These are phyloP conservation scores for Nematolebias whitei DNA, from an alignment of 2,113 vertebrate genomes.

Conservation along the genomic window DNA sequence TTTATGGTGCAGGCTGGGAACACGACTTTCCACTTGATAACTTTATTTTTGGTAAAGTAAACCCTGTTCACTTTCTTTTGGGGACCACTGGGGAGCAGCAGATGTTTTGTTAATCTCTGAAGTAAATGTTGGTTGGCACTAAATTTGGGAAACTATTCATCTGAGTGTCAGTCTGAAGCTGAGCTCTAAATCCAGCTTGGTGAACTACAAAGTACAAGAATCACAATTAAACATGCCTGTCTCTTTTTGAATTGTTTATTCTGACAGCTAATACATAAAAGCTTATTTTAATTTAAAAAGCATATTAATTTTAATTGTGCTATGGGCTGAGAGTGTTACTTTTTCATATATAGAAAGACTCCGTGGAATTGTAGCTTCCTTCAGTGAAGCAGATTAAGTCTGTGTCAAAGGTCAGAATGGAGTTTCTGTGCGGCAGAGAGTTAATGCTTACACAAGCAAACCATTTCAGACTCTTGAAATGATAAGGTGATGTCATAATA, in stretches of 20 bases:
- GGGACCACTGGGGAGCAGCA: constrained; percentile 56
- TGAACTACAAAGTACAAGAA: not conserved
- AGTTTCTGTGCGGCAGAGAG: no score
- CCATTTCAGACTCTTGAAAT: no score
- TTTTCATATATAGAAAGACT: not conserved
- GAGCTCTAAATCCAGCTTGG: constrained; percentile 10
- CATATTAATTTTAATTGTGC: not conserved
- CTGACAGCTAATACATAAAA: not conserved
- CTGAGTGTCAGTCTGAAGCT: not conserved
- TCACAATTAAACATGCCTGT: not conserved
- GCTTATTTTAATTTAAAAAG: not conserved
- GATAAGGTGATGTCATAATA: no score
- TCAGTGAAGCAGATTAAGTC: no score
- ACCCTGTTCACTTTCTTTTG: constrained; percentile 15
- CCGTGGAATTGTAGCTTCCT: no score
- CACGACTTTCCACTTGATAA: not conserved
- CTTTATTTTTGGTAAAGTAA: not conserved
- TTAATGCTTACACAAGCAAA: no score
- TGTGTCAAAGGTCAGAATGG: no score
- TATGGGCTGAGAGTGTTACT: not conserved
- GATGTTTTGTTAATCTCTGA: constrained; percentile 6
- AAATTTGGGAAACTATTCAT: constrained; percentile 8
- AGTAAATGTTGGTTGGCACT: constrained; percentile 19
- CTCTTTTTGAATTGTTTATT: not conserved
- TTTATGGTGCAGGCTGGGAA: not conserved